Evolutionary conservation across 53 echinoderm and acorn worm species (phyloP).

Genomic region (Luidia sarsii): DNA sequence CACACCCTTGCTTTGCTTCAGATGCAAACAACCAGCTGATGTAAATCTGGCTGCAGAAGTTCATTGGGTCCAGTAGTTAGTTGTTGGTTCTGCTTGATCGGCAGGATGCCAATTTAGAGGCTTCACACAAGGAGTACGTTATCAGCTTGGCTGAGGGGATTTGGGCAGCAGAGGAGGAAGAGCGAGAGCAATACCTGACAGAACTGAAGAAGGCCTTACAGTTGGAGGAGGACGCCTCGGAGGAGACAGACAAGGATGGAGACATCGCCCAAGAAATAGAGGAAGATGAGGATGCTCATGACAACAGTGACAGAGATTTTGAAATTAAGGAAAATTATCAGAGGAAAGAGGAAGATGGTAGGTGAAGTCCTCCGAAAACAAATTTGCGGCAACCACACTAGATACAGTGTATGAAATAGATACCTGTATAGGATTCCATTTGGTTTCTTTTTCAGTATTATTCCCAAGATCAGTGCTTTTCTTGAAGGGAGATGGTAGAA

Average conservation of each 20-base stretch:
- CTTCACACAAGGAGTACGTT: conserved; percentile 2
- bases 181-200: conserved; percentile 1
- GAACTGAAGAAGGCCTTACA: background rate
- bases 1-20: too few relatives aligned
- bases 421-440: too few relatives aligned
- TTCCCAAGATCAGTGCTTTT: too few relatives aligned
- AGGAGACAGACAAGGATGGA: background rate
- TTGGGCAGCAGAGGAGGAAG: background rate
- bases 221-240: background rate
- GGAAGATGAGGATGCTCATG: conserved; percentile 14
- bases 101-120: conserved; percentile 36
- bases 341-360: background rate
- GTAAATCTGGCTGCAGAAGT: too few relatives aligned
- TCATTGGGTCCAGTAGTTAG: too few relatives aligned
- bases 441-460: too few relatives aligned
- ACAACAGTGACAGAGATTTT: conserved; percentile 18
- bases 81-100: too few relatives aligned
- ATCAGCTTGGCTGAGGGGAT: background rate
- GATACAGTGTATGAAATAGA: too few relatives aligned
- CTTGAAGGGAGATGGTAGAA: too few relatives aligned
- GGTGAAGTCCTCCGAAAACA: too few relatives aligned
- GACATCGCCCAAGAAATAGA: background rate
- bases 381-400: too few relatives aligned
- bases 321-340: conserved; percentile 26
- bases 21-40: too few relatives aligned